Evolutionary conservation across 2,113 vertebrate species (phyloP).

Genomic region (Ictalurus furcatus): DNA sequence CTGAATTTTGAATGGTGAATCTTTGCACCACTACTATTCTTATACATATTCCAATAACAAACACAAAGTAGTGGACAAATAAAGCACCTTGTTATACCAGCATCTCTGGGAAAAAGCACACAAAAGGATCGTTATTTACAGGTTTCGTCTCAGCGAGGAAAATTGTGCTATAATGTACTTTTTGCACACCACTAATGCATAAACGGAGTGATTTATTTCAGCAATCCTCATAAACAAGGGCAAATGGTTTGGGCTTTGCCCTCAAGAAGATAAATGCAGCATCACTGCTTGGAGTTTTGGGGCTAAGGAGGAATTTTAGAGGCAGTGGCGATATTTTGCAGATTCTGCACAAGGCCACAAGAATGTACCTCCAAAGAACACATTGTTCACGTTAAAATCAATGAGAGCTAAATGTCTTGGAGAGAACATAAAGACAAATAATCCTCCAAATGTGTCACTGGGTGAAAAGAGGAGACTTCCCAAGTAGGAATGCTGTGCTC

Average conservation of each 20-base stretch:
- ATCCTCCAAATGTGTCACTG: constrained; percentile 32
- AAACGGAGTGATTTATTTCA: background rate
- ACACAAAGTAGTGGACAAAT: background rate
- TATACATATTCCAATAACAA: background rate
- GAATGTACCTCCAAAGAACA: background rate
- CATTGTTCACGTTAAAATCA: background rate
- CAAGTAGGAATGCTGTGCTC: background rate
- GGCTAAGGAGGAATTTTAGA: background rate
- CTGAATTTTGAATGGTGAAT: no score
- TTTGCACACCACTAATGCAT: background rate
- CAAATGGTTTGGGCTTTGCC: constrained; percentile 8
- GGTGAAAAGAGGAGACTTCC: background rate
- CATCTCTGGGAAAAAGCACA: background rate
- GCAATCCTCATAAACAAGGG: background rate
- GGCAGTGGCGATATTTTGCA: background rate
- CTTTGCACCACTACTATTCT: background rate
- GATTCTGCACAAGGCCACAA: constrained; percentile 1
- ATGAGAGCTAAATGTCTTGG: background rate
- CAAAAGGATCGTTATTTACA: background rate
- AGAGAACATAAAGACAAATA: constrained; percentile 13
- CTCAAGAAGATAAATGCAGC: constrained; percentile 7
- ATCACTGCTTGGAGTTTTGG: background rate
- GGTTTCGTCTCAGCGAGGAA: background rate
- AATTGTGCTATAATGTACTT: background rate
- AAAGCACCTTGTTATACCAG: background rate